These are phyloP conservation scores for Bradypodion ventrale DNA, from an alignment of 2,797 vertebrate genomes.

Conservation along the genomic window DNA sequence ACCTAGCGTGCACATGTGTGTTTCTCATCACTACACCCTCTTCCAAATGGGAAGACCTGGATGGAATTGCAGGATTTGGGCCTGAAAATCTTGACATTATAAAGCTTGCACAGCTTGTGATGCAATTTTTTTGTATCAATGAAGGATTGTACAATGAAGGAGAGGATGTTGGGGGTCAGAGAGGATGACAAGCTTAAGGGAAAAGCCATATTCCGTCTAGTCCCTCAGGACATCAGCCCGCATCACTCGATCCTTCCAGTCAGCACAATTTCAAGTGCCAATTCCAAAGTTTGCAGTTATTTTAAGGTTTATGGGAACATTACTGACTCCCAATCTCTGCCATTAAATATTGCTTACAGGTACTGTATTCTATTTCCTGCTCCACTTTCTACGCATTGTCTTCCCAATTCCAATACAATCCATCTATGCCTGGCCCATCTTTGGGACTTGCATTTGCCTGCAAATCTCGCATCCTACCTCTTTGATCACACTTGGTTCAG, in stretches of 20 bases:
- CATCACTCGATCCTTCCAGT: too few species aligned
- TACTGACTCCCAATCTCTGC: rapidly evolving
- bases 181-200: neutral
- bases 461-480: neutral
- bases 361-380: slow-evolving; percentile 26
- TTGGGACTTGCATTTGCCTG: neutral
- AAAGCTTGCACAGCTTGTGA: too few species aligned
- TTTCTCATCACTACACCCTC: too few species aligned
- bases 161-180: too few species aligned
- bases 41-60: neutral
- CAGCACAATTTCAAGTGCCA: too few species aligned
- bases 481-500: neutral
- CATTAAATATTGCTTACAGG: neutral
- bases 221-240: too few species aligned
- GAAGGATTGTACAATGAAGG: neutral
- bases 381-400: slow-evolving; percentile 18
- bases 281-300: too few species aligned
- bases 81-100: neutral
- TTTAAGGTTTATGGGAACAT: neutral
- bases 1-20: too few species aligned
- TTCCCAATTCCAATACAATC: slow-evolving; percentile 14
- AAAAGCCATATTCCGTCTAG: too few species aligned
- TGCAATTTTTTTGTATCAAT: neutral
- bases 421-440: neutral
- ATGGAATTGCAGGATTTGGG: neutral